Evolutionary conservation across 2,888 invertebrate genomes (phyloP), one percentile per base, ranked within the genome.

Genomic region (Macrophya alboannulata): DNA sequence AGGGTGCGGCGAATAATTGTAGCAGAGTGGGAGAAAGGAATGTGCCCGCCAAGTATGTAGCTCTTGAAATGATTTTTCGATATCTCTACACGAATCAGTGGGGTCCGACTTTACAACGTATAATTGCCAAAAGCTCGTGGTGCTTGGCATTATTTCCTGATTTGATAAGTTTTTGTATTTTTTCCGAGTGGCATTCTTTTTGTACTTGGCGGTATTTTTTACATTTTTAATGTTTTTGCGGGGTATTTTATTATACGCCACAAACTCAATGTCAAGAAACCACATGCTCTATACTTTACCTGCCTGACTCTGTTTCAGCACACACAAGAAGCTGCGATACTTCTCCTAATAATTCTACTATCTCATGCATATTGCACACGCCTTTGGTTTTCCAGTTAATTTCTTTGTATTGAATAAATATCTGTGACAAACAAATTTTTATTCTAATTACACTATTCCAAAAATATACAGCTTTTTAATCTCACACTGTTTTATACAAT

Each of bases 401-500:
- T 77, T 77, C 21, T 77, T 55, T 55, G 77, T 77, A 17, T n/a
- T 51, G 10, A 77, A 77, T 77, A 15, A 77, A 77, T 77, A 77
- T 31, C 77, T 77, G 31, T 51, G 25, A 74, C 45, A 43, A 74
- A 74, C 45, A 43, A 74, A 77, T 55, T 25, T 77, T 25, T 51
- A 77, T 48, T 77, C 77, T 48, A 77, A 77, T 77, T 51, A 77
- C 51, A 55, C 77, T 77, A 10, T 77, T 77, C 77, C 77, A 48
- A 51, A 37, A 76, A 76, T 45, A 74, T 74, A 77, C 5, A 77
- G 77, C 25, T 77, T 51, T 25, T 51, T 12, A n/a, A 77, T 55
- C 77, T 77, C 51, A 77, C 77, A 77, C 31, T 48, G 55, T 74
- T 77, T 76, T n/a, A 51, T 77, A 77, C 77, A 77, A 77, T 77